These are phyloP conservation scores for Ceryle rudis DNA, from an alignment of 2,797 vertebrate genomes.

Conservation along the genomic window DNA sequence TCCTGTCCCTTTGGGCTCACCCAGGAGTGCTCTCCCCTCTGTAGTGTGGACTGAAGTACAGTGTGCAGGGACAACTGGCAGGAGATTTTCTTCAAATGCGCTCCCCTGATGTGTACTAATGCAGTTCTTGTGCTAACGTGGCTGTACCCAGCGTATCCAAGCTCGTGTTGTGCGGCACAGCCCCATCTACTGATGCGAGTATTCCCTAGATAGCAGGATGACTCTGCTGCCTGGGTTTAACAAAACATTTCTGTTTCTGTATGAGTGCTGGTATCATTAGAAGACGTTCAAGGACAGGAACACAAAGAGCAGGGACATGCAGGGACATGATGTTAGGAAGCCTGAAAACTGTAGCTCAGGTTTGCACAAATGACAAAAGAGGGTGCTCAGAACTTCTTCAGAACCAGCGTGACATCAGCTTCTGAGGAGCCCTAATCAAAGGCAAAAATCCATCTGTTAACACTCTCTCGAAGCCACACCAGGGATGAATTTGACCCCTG, in stretches of 20 bases:
- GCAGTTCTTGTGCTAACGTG: fast-evolving
- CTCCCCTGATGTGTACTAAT: background rate
- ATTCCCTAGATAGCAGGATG: background rate
- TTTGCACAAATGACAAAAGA: background rate
- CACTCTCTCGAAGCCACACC: background rate
- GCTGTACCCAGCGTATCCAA: background rate
- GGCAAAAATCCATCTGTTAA: background rate
- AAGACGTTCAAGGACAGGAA: background rate
- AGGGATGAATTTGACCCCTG: background rate
- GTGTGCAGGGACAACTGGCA: background rate
- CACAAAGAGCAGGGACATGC: background rate
- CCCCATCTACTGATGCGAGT: background rate
- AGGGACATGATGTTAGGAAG: background rate
- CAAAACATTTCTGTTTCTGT: background rate
- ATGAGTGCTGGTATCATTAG: background rate
- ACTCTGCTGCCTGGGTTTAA: background rate
- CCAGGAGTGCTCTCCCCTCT: background rate
- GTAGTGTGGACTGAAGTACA: background rate
- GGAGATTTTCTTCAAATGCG: fast-evolving
- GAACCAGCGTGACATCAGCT: background rate
- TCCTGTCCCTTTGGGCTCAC: background rate
- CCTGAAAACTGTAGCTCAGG: background rate
- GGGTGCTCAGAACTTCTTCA: background rate
- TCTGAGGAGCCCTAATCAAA: background rate
- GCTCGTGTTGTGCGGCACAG: background rate